These are phyloP conservation scores for Ochropacha duplaris DNA, from an alignment of 2,888 invertebrate species.

Conservation along the genomic window DNA sequence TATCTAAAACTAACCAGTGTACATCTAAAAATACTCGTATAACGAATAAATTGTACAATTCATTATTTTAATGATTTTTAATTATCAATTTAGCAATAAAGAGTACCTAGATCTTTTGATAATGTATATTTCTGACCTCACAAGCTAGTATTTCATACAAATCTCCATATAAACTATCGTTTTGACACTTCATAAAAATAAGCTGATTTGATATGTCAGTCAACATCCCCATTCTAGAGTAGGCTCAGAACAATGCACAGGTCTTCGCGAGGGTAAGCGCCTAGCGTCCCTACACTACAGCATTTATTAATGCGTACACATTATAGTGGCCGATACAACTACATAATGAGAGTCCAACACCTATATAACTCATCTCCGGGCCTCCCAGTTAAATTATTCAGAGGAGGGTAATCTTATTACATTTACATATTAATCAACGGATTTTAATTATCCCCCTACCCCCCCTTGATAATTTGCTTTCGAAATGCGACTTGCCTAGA, in stretches of 20 bases:
- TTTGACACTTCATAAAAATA: too few species aligned
- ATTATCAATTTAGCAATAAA: too few species aligned
- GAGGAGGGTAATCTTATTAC: conserved; percentile 98
- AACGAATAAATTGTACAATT: too few species aligned
- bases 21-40: too few species aligned
- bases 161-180: too few species aligned
- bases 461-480: conserved; percentile 81
- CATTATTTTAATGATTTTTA: too few species aligned
- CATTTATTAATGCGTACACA: conserved; percentile 64
- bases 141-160: too few species aligned
- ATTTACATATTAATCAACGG: conserved; percentile 99
- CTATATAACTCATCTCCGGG: conserved; percentile 78
- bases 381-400: conserved; percentile 87
- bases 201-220: too few species aligned
- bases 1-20: too few species aligned
- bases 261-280: background rate
- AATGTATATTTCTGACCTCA: too few species aligned
- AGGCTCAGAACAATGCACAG: background rate
- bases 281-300: conserved; percentile 16
- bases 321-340: conserved; percentile 63
- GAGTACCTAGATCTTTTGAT: too few species aligned
- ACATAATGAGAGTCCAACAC: conserved; percentile 73
- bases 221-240: background rate
- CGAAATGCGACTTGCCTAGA: conserved; percentile 78
- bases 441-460: conserved; percentile 94